phyloP scores from a whole-genome alignment of 1,140 invertebrate species.

The Magallana ariakensis region DNA sequence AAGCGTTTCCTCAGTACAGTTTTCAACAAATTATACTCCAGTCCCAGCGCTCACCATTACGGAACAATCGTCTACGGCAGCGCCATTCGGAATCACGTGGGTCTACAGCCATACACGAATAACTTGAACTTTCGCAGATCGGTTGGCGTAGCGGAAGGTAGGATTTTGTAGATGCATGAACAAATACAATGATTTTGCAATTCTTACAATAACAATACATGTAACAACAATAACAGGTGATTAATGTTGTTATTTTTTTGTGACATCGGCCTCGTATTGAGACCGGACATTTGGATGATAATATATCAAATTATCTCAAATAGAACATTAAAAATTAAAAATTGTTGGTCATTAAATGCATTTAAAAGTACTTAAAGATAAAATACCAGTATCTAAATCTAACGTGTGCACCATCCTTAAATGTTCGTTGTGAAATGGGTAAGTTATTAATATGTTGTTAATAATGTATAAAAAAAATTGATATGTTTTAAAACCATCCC shows the following conservation, averaged over 20 bases:
- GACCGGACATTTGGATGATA: no score
- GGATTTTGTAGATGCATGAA: not conserved
- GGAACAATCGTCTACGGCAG: conserved; percentile 66
- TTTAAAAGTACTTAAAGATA: no score
- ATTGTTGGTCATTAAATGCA: no score
- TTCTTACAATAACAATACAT: conserved; percentile 13
- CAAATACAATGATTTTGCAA: no score
- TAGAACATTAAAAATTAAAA: no score
- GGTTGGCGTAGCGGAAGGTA: conserved; percentile 44
- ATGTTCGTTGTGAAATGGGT: conserved; percentile 63
- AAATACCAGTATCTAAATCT: no score
- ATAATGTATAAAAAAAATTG: no score
- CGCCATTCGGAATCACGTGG: conserved; percentile 57
- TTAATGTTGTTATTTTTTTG: no score
- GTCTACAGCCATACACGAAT: conserved; percentile 55
- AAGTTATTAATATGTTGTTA: not conserved
- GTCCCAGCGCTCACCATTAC: conserved; percentile 59
- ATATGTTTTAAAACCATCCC: not conserved
- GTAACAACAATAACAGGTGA: no score
- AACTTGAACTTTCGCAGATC: conserved; percentile 52
- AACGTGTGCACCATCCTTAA: conserved; percentile 65
- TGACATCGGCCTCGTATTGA: no score
- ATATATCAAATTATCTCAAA: no score
- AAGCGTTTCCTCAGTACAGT: conserved; percentile 63
- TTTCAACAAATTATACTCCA: conserved; percentile 63